Evolutionary conservation across 2,797 vertebrate genomes (phyloP).

Genomic region (Calcarius lapponicus): DNA sequence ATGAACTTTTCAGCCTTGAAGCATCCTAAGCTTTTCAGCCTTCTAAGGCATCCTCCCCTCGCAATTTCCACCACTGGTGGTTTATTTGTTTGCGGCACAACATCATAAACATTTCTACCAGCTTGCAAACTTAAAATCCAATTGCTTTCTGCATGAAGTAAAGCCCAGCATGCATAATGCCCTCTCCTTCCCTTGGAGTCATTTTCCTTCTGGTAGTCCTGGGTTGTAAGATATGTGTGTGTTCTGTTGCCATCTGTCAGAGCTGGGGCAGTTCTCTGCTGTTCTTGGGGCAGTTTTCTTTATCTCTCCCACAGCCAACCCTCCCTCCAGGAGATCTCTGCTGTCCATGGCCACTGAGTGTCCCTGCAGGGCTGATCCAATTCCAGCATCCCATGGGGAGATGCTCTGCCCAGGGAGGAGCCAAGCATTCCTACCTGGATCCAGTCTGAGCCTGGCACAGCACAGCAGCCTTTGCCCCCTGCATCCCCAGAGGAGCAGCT

Average conservation of each 20-base stretch:
- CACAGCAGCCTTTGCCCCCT: too few relatives aligned
- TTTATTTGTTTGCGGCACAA: not conserved
- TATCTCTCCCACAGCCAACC: not conserved
- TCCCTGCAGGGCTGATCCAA: too few relatives aligned
- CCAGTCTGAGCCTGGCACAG: too few relatives aligned
- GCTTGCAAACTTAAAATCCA: not conserved
- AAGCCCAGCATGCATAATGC: not conserved
- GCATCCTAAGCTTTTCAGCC: not conserved
- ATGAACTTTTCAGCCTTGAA: not conserved
- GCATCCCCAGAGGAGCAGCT: too few relatives aligned
- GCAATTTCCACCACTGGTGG: rapidly evolving
- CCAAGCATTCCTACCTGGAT: too few relatives aligned
- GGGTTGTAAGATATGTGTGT: not conserved
- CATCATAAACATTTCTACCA: not conserved
- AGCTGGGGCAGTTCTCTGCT: not conserved
- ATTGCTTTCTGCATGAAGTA: not conserved
- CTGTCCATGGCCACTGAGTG: too few relatives aligned
- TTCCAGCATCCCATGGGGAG: too few relatives aligned
- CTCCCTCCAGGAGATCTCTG: too few relatives aligned
- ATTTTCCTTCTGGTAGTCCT: not conserved
- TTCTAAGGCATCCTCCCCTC: not conserved
- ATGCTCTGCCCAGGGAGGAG: too few relatives aligned
- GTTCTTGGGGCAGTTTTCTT: not conserved
- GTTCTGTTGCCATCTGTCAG: not conserved
- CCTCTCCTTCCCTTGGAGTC: not conserved